These are phyloP conservation scores for Lepilemur septentrionalis DNA, from an alignment of 2,797 vertebrate genomes.

Conservation along the genomic window DNA sequence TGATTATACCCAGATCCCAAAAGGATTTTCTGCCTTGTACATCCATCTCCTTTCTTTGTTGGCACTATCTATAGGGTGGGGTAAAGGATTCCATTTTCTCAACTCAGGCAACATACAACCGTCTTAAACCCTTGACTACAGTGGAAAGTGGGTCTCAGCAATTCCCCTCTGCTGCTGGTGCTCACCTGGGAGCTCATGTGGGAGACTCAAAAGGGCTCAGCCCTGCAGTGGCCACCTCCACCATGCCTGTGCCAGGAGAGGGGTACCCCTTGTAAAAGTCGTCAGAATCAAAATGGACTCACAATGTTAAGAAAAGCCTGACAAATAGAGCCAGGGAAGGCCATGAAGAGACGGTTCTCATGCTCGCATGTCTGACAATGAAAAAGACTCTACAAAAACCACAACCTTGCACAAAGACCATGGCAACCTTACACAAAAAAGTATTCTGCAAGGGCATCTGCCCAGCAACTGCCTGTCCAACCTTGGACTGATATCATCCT, in stretches of 20 bases:
- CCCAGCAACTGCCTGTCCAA: neutral
- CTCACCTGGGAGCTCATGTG: neutral
- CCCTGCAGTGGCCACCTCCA: neutral
- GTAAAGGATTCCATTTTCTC: neutral
- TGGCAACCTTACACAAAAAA: neutral
- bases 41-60: neutral
- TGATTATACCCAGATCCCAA: neutral
- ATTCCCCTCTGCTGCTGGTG: neutral
- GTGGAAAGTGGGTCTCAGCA: neutral
- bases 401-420: neutral
- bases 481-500: neutral
- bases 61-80: neutral
- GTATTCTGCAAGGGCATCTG: neutral
- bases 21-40: neutral
- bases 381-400: neutral
- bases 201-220: neutral
- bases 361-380: neutral
- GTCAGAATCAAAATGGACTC: neutral
- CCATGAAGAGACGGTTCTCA: neutral
- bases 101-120: neutral
- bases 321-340: neutral
- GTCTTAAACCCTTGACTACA: neutral
- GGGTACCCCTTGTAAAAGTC: neutral
- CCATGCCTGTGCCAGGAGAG: neutral
- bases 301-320: neutral